phyloP scores from a whole-genome alignment of 2,797 vertebrate species.

The Podargus strigoides region DNA sequence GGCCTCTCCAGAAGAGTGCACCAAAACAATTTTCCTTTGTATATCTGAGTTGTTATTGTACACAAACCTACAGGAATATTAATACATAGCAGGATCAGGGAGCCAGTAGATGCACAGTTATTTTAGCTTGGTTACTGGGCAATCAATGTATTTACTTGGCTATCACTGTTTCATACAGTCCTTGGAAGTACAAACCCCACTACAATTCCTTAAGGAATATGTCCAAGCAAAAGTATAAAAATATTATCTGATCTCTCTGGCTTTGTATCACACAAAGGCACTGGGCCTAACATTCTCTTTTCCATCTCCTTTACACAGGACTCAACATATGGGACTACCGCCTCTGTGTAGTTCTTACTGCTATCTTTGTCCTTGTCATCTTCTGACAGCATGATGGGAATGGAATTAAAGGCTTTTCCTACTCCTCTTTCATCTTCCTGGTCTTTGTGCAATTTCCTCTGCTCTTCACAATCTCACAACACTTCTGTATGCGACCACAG shows the following conservation, averaged over 20 bases:
- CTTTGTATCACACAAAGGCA: background rate
- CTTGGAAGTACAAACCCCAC: background rate
- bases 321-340: fast-evolving
- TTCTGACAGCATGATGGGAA: background rate
- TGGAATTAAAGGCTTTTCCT: background rate
- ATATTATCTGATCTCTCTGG: background rate
- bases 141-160: background rate
- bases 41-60: background rate
- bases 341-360: background rate
- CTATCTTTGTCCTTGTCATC: background rate
- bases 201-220: background rate
- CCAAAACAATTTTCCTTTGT: background rate
- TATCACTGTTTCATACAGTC: background rate
- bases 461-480: background rate
- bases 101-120: background rate
- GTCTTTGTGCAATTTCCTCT: background rate
- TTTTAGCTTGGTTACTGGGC: background rate
- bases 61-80: background rate
- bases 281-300: background rate
- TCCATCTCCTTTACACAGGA: background rate
- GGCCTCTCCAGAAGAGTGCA: background rate
- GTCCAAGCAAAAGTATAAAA: background rate
- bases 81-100: background rate
- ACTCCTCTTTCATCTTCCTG: background rate
- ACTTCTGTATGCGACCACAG: background rate